Percentiles rank a stretch among this genome's conserved stretches.
Conservation (phyloP, 2,113 vertebrate genomes). For the Chaetura pelagica region DNA sequence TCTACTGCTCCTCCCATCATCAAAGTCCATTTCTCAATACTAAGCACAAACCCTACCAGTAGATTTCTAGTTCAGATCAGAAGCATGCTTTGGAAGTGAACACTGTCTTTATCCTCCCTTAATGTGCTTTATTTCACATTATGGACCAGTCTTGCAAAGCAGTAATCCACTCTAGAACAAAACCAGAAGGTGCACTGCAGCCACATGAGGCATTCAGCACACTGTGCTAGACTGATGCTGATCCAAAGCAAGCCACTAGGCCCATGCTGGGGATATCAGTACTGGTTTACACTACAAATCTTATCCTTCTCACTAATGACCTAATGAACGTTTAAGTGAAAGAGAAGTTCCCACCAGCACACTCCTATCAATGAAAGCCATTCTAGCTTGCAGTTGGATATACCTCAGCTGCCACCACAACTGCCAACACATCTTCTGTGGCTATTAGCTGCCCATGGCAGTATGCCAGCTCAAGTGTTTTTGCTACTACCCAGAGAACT, state of each 20-base stretch:
- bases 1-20: background rate
- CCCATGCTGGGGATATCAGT: accelerated
- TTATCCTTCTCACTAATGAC: background rate
- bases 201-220: background rate
- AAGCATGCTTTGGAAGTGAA: background rate
- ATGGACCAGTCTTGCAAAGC: background rate
- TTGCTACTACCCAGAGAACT: background rate
- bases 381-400: background rate
- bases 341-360: background rate
- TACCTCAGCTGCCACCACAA: background rate
- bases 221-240: accelerated
- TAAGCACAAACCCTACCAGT: background rate
- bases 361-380: background rate
- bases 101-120: background rate
- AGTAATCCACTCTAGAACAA: background rate
- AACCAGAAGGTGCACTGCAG: background rate
- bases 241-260: background rate
- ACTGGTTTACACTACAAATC: background rate
- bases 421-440: background rate
- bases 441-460: background rate
- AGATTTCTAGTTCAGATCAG: background rate
- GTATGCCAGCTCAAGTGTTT: background rate
- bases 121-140: background rate
- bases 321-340: background rate
- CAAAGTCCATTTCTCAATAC: background rate